phyloP scores from a whole-genome alignment of 2,888 invertebrate species.

The Agonopterix alstromeriana region DNA sequence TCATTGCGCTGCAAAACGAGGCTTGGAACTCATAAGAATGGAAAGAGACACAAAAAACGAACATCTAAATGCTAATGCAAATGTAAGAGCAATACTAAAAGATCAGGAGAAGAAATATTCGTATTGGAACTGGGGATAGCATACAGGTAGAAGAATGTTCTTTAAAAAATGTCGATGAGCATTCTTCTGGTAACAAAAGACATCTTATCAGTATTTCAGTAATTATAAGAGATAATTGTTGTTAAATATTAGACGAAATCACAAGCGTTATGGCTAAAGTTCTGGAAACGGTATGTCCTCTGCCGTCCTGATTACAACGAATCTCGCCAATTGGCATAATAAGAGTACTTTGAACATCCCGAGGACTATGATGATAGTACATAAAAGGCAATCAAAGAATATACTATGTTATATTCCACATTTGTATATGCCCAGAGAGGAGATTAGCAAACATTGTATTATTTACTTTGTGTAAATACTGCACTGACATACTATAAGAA shows the following conservation, averaged over 20 bases:
- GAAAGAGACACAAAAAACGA: conserved; percentile 71
- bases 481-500: conserved; percentile 1
- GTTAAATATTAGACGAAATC: too few species aligned
- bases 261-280: too few species aligned
- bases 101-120: conserved; percentile 61
- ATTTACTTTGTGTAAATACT: conserved; percentile 10
- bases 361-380: too few species aligned
- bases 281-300: too few species aligned
- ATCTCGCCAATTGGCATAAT: too few species aligned
- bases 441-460: conserved; percentile 15
- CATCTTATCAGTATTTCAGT: conserved; percentile 13
- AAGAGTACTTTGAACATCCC: too few species aligned
- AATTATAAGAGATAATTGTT: too few species aligned
- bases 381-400: conserved; percentile 61
- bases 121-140: conserved; percentile 74
- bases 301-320: too few species aligned
- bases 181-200: conserved; percentile 44
- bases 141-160: conserved; percentile 74
- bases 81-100: conserved; percentile 55
- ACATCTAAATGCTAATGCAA: conserved; percentile 49
- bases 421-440: conserved; percentile 46
- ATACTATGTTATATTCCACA: conserved; percentile 54
- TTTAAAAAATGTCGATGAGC: conserved; percentile 63
- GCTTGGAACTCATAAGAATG: conserved; percentile 75
- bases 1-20: conserved; percentile 80